A percentile compares a stretch with the other conserved stretches of the same genome.
These are phyloP conservation scores for Eurytoma californica DNA, from an alignment of 2,888 invertebrate species.

Conservation along the genomic window DNA sequence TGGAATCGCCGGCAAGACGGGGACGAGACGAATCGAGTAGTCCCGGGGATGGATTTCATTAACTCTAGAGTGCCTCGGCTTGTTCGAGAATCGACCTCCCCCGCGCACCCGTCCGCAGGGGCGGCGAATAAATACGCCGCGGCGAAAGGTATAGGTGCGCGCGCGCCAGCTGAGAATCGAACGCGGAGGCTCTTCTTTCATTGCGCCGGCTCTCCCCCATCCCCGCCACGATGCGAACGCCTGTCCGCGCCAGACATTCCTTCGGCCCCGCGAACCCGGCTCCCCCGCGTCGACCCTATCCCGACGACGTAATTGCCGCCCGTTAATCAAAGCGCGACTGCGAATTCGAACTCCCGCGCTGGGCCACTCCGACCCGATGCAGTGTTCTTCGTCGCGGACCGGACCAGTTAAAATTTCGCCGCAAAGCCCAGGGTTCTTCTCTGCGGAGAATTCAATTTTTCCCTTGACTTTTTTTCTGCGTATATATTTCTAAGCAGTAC, in stretches of 20 bases:
- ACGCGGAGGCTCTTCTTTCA: slow-evolving; percentile 15
- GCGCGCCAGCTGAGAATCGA: slow-evolving; percentile 2
- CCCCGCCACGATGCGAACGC: slow-evolving; percentile 58
- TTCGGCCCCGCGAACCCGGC: slow-evolving; percentile 39
- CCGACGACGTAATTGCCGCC: slow-evolving; percentile 32
- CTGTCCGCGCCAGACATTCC: slow-evolving; percentile 68
- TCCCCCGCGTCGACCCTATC: slow-evolving; percentile 28
- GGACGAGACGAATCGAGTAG: slow-evolving; percentile 17
- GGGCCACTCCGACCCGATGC: no score
- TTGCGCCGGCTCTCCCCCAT: not conserved
- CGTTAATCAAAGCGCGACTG: slow-evolving; percentile 32
- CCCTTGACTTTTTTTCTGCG: no score
- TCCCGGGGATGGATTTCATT: slow-evolving; percentile 63
- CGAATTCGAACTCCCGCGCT: no score
- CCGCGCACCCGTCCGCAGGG: no score
- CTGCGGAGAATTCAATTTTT: no score
- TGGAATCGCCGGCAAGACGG: slow-evolving; percentile 32
- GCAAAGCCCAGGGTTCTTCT: no score
- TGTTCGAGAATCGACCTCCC: slow-evolving; percentile 11
- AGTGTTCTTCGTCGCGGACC: no score
- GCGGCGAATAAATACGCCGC: slow-evolving; percentile 2
- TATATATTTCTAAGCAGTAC: no score
- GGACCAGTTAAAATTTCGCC: no score
- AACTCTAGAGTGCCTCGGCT: slow-evolving; percentile 61
- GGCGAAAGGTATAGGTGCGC: not conserved